Base-by-base conservation (phyloP, 1,140 invertebrate species). In the Lasaia peninsularis region DNA sequence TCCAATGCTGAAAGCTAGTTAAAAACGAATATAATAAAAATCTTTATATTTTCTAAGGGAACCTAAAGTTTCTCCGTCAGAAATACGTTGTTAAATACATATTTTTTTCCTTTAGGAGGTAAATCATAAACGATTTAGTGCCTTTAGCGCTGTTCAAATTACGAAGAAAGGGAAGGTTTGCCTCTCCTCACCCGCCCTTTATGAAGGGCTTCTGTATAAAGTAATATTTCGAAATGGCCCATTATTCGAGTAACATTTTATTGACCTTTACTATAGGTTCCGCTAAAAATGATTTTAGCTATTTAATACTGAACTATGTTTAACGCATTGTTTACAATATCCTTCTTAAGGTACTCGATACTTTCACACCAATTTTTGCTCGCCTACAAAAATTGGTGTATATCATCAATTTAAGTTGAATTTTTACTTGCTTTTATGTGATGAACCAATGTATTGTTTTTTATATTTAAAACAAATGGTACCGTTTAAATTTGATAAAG, bases 111-210 rank as follows among this genome's bases (percentile, higher is more conserved):
- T 80, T 78, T 54, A 70, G 65, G 71, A 80, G 70, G 71, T 69
- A 68, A 73, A 80, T 79, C 80, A 79, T 83, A 80, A 83, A 83
- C 71, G 75, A 71, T 76, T 81, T 79, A 78, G 75, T 76, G 65
- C 60, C 73, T 56, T 68, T 83, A 78, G 77, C 78, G 71, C 71
- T 65, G 67, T 69, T 73, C 68, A 75, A 80, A 82, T 82, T 74
- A 69, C 61, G 49, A 78, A 75, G 69, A 71, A 72, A 81, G 60
- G 60, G 67, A 74, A 73, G 69, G 68, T 58, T 62, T 62, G 67
- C 71, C n/a, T 71, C 75, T 73, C 71, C 73, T 66, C 74, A 69
- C 77, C 67, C 75, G 74, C 73, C 75, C 79, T 84, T 80, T 80
- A 73, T 73, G 75, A 78, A 74, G 73, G 73, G 71, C 66, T 73